Conservation (phyloP, 2,888 invertebrate species). For the Conus canariensis region DNA sequence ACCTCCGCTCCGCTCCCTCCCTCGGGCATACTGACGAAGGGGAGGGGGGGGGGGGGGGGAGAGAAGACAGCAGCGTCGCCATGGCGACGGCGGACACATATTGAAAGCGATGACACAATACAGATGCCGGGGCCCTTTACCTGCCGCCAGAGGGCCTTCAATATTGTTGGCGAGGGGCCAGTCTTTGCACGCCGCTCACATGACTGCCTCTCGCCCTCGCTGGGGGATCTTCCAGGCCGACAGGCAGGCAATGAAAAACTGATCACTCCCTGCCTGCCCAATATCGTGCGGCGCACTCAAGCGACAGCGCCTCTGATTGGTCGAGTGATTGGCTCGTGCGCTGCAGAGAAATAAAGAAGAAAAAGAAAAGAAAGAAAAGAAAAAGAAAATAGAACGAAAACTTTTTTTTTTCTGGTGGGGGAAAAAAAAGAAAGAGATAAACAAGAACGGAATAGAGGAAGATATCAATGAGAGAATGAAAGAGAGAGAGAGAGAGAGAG, state of each 20-base stretch:
- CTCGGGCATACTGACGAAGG: no score
- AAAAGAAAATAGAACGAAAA: not conserved
- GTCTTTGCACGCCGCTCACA: slow-evolving; percentile 4
- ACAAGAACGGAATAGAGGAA: not conserved
- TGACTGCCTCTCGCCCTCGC: slow-evolving; percentile 3
- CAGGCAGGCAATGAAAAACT: slow-evolving; percentile 24
- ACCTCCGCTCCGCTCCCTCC: no score
- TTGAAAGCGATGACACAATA: slow-evolving; percentile 5
- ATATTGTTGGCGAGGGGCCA: slow-evolving; percentile 21
- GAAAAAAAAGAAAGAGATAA: not conserved
- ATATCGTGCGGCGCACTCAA: slow-evolving; percentile 28
- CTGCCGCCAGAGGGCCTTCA: slow-evolving; percentile 13
- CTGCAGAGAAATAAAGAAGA: not conserved
- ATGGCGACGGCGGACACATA: not conserved
- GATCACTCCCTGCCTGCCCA: slow-evolving; percentile 31
- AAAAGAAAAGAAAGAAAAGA: slow-evolving; percentile 9
- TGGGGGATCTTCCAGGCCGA: not conserved
- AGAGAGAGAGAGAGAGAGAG: not conserved
- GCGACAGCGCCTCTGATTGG: slow-evolving; percentile 33
- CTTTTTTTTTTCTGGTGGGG: not conserved
- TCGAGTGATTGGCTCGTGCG: slow-evolving; percentile 24
- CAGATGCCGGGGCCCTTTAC: not conserved
- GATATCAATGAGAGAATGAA: not conserved
- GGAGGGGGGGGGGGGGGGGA: no score
- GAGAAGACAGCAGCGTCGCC: not conserved